Percentiles rank a stretch among this genome's conserved stretches.
Conservation (phyloP, 2,888 invertebrate genomes). For the Alentia gelatinosa region DNA sequence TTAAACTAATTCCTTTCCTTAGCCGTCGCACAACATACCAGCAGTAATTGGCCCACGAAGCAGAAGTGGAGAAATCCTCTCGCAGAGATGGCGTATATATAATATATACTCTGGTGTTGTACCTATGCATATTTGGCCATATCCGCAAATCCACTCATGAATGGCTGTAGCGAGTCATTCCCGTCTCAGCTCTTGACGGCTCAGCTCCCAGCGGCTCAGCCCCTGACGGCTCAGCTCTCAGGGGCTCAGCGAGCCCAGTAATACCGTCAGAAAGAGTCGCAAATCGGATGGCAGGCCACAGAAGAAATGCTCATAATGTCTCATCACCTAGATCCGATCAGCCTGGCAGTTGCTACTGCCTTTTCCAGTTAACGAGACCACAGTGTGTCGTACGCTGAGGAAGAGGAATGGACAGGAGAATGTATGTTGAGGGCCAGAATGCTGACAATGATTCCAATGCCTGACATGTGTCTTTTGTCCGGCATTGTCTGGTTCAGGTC, state of each 20-base stretch:
- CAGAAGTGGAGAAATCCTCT: too few relatives aligned
- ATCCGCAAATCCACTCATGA: not conserved
- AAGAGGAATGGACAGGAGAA: too few relatives aligned
- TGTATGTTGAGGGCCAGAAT: too few relatives aligned
- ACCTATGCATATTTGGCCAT: not conserved
- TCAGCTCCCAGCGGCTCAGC: too few relatives aligned
- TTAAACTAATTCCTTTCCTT: not conserved
- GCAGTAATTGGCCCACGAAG: not conserved
- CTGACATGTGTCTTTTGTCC: too few relatives aligned
- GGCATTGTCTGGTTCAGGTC: too few relatives aligned
- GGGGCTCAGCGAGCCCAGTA: not conserved
- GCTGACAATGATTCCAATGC: too few relatives aligned
- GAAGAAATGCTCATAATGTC: not conserved
- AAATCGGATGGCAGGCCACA: not conserved
- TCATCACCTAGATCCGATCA: not conserved
- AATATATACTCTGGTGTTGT: too few relatives aligned
- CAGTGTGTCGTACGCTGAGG: not conserved
- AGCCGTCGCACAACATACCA: not conserved
- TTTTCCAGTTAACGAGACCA: not conserved
- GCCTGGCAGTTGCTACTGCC: not conserved
- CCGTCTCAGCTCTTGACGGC: too few relatives aligned
- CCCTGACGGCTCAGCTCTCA: too few relatives aligned
- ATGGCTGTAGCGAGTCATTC: not conserved
- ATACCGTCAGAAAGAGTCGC: not conserved
- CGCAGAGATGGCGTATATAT: too few relatives aligned